These are phyloP conservation scores for Thymelicus acteon DNA, from an alignment of 2,888 invertebrate species.

Conservation along the genomic window DNA sequence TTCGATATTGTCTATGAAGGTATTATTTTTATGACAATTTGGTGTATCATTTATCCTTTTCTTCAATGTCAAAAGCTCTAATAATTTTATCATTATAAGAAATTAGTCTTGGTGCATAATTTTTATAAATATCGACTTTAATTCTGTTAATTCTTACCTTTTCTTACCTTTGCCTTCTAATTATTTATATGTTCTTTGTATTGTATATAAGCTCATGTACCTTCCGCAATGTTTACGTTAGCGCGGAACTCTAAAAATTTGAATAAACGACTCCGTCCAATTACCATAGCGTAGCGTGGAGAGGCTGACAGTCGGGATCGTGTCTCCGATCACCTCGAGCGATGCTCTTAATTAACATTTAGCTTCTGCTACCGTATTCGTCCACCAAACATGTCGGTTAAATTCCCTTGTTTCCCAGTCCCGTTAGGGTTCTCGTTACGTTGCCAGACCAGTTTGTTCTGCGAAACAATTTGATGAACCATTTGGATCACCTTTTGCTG, in stretches of 20 bases:
- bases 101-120: not conserved
- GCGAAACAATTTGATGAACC: conserved; percentile 48
- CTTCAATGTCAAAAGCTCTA: not conserved
- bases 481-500: conserved; percentile 21
- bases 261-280: conserved; percentile 67
- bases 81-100: not conserved
- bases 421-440: conserved; percentile 75
- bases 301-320: conserved; percentile 50
- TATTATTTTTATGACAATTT: not conserved
- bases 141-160: no score
- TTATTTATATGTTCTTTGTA: no score
- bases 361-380: conserved; percentile 71
- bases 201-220: not conserved
- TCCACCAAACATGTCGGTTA: conserved; percentile 50
- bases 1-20: not conserved
- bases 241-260: conserved; percentile 56
- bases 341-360: conserved; percentile 80
- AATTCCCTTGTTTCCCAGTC: conserved; percentile 58
- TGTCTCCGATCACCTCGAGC: conserved; percentile 66
- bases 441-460: conserved; percentile 59
- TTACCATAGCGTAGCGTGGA: conserved; percentile 59
- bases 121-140: not conserved
- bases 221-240: not conserved
- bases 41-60: not conserved
- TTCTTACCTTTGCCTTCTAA: no score